Conservation (phyloP, 1,140 invertebrate species). For the Ceratosolen solmsi region DNA sequence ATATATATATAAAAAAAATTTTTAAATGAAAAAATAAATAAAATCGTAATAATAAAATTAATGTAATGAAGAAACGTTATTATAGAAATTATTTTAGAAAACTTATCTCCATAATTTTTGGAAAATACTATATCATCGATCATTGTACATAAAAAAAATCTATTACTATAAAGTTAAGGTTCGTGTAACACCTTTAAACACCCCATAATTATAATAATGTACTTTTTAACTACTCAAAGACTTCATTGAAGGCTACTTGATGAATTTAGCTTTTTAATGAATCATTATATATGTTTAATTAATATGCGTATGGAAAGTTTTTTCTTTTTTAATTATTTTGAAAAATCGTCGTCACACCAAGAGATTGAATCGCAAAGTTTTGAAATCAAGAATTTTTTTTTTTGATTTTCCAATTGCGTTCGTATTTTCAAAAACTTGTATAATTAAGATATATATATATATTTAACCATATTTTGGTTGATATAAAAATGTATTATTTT, state of each 20-base stretch:
- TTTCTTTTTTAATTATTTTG: background rate
- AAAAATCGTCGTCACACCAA: background rate
- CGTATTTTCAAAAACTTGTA: background rate
- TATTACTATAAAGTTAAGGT: background rate
- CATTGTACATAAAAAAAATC: background rate
- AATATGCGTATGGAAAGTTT: background rate
- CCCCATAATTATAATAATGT: background rate
- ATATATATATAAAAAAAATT: no score
- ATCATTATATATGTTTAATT: background rate
- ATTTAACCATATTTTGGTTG: no score
- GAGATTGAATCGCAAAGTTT: background rate
- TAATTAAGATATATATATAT: background rate
- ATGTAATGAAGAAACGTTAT: no score
- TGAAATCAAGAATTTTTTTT: background rate
- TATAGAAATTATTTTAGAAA: no score
- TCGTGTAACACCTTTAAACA: background rate
- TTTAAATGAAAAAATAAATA: no score
- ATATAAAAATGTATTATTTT: no score
- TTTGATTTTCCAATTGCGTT: no score
- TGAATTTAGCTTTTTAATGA: slow-evolving; percentile 10
- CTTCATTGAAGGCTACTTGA: slow-evolving; percentile 13
- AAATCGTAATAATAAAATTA: no score
- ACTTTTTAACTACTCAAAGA: background rate
- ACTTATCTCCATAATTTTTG: no score
- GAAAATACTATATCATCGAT: background rate